These are phyloP conservation scores for Diabrotica virgifera DNA, from an alignment of 1,140 invertebrate genomes.

Conservation along the genomic window DNA sequence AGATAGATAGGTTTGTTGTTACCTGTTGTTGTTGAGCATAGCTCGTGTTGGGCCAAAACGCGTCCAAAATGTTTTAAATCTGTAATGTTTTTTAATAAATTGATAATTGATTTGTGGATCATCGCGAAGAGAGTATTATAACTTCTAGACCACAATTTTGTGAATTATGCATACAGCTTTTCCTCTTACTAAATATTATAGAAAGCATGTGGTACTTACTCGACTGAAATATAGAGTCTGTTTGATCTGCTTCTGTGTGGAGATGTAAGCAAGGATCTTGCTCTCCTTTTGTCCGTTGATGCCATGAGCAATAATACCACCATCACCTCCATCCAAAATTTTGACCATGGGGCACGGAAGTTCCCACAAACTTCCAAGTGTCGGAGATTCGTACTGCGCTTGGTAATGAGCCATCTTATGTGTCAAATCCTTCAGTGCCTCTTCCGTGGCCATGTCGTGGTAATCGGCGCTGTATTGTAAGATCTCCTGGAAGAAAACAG, in stretches of 20 bases:
- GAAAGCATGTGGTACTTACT: constrained; percentile 26
- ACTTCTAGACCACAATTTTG: too few relatives aligned
- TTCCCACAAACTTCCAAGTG: constrained; percentile 49
- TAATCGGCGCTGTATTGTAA: constrained; percentile 90
- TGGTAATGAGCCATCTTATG: constrained; percentile 84
- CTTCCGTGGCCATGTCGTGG: constrained; percentile 67
- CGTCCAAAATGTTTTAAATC: too few relatives aligned
- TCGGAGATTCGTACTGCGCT: constrained; percentile 74
- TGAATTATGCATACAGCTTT: too few relatives aligned
- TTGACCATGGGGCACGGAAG: constrained; percentile 59
- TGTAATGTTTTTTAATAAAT: too few relatives aligned
- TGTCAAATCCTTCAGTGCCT: constrained; percentile 78
- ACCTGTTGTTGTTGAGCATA: too few relatives aligned
- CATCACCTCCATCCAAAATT: constrained; percentile 66
- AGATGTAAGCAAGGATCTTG: constrained; percentile 73
- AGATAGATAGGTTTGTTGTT: too few relatives aligned
- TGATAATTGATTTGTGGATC: too few relatives aligned
- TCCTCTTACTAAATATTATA: too few relatives aligned
- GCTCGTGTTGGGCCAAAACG: too few relatives aligned
- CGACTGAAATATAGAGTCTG: constrained; percentile 44
- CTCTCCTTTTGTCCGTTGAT: constrained; percentile 69
- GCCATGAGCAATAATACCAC: constrained; percentile 59
- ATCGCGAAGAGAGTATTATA: too few relatives aligned
- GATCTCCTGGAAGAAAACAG: constrained; percentile 66
- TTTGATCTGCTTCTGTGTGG: constrained; percentile 63